Evolutionary conservation across 1,140 invertebrate genomes (phyloP).

Genomic region (Heliothis virescens): DNA sequence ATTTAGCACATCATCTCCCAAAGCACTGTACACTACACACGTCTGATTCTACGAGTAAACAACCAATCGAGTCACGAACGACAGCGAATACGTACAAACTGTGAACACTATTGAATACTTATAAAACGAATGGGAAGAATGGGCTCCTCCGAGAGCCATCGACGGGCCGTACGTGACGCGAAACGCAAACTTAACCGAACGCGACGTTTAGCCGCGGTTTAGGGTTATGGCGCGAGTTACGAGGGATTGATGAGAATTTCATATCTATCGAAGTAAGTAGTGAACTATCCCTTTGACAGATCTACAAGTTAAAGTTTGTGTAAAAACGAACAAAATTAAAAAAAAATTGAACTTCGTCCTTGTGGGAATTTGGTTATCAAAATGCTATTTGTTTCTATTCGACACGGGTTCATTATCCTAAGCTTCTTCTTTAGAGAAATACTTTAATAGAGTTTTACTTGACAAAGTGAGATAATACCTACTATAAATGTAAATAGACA

Average conservation of each 20-base stretch:
- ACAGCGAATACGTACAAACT: conserved; percentile 48
- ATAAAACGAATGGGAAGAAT: conserved; percentile 60
- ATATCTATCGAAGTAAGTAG: background rate
- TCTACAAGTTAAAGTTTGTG: background rate
- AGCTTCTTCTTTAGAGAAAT: no score
- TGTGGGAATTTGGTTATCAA: no score
- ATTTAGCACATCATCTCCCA: background rate
- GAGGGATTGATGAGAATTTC: background rate
- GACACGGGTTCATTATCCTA: no score
- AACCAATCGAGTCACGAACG: conserved; percentile 43
- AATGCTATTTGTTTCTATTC: no score
- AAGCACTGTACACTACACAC: conserved; percentile 10
- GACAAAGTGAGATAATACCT: background rate
- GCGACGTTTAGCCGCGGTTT: conserved; percentile 58
- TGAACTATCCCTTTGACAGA: background rate
- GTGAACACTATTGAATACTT: conserved; percentile 63
- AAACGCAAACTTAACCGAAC: conserved; percentile 56
- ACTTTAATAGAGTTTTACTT: background rate
- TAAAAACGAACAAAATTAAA: no score
- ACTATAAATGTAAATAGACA: background rate
- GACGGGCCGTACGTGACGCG: conserved; percentile 60
- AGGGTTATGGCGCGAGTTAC: conserved; percentile 32
- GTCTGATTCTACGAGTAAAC: conserved; percentile 40
- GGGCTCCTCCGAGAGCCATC: conserved; percentile 60
- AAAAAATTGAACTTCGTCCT: no score